Base-by-base conservation (phyloP, 2,888 invertebrate genomes). In the Drosophila infuscata region DNA sequence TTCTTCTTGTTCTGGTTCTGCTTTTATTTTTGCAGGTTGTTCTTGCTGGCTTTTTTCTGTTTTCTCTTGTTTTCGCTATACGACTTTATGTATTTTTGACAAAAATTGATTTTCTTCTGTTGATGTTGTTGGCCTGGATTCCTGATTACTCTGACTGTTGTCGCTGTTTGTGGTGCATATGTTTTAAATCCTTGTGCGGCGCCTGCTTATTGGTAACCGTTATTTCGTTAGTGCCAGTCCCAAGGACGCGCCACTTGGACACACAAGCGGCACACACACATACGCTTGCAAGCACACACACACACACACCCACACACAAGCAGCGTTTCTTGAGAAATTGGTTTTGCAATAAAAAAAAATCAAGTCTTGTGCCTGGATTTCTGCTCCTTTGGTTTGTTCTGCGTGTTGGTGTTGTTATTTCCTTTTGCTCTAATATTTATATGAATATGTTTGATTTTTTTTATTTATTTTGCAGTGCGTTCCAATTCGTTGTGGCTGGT, bases 221-320 rank as follows among this genome's bases (percentile, higher is more conserved):
- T 76, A 64, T 68, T 72, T 61, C 38, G 58, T 70, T 70, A 68
- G 64, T 77, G 73, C 67, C 68, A 77, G 74, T 69, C 68, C 77
- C 81, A 86, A 85, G 84, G 87, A 87, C 82, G 76, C 82, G 70
- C 65, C 74, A 87, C 73, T 74, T 73, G 78, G 70, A 80, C 83
- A 76, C 80, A 78, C 81, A 79, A 54, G 67, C 61, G 70, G 58
- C 53, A 59, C 78, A 73, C 54, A 56, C 69, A 60, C 57, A 67
- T 62, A 57, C 67, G 58, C 51, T 20, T 56, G 52, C 53, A 58
- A 46, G 35, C 38, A 58, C 58, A 62, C 35, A 35, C 57, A 63
- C 51, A 61, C 65, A 57, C 53, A 17, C 41, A 56, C 46, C 46
- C 46, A 46, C 46, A 51, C 52, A 32, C 25, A 49, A 41, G 52